Percentiles rank a stretch among this genome's conserved stretches.
phyloP scores from a whole-genome alignment of 2,888 invertebrate species.

The Sesia bembeciformis region DNA sequence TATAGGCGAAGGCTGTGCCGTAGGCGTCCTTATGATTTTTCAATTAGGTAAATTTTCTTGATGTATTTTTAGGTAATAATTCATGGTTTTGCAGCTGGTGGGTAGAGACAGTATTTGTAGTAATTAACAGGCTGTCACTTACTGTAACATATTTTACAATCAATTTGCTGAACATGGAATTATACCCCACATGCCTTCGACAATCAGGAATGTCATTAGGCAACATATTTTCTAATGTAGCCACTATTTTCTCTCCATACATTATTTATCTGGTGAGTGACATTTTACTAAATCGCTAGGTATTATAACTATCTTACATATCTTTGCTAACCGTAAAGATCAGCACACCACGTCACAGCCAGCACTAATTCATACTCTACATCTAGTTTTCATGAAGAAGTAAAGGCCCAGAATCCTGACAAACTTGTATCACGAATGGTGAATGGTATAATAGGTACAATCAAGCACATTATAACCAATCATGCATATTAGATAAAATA shows the following conservation, averaged over 20 bases:
- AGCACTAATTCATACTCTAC: neutral
- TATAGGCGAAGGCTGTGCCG: too few species aligned
- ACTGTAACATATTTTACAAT: slow-evolving; percentile 74
- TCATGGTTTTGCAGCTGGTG: slow-evolving; percentile 24
- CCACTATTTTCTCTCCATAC: slow-evolving; percentile 75
- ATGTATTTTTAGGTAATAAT: slow-evolving; percentile 7
- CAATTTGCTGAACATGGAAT: slow-evolving; percentile 77
- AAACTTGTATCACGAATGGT: neutral
- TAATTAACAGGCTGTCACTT: slow-evolving; percentile 65
- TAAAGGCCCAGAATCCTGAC: neutral
- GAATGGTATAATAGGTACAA: too few species aligned
- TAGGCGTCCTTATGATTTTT: too few species aligned
- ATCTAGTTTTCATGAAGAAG: neutral
- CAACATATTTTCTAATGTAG: slow-evolving; percentile 67
- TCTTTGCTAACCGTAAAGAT: neutral
- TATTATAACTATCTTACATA: neutral
- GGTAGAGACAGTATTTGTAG: slow-evolving; percentile 44
- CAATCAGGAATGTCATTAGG: slow-evolving; percentile 78
- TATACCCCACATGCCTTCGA: slow-evolving; percentile 79
- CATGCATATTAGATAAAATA: too few species aligned
- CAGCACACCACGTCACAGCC: neutral
- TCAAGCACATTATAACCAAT: too few species aligned
- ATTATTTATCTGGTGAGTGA: slow-evolving; percentile 71
- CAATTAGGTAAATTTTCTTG: too few species aligned
- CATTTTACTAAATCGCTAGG: neutral